Evolutionary conservation across 2,888 invertebrate genomes (phyloP), one percentile per base, ranked within the genome.

Genomic region (Crocallis elinguaria): DNA sequence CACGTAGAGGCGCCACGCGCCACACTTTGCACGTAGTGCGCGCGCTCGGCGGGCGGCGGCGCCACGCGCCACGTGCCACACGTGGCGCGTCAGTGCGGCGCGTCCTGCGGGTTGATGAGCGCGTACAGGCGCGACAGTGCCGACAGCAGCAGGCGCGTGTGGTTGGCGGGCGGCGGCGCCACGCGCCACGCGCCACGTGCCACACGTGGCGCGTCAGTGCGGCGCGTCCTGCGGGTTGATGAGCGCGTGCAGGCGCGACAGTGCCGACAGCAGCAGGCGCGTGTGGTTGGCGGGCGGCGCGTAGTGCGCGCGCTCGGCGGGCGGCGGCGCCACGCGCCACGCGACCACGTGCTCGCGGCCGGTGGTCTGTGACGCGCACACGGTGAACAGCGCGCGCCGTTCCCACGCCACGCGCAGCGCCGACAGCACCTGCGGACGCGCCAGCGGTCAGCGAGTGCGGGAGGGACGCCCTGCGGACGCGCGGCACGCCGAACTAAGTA

Each of bases 291-390:
- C 67, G 58, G 64, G 74, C 48, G 66, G 71, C 53, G 72, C 64
- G 79, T 75, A 77, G 71, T 81, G 71, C 42, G 66, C 51, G 8
- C 53, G 57, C 52, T 75, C 57, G 63, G 76, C 64, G 71, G 85
- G 85, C 25, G 87, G 84, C 43, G 86, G 80, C 13, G 75, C 23
- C 56, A 60, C 71, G 63, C 84, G 96, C 98, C 98, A 98, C 36
- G 97, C 95, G 48, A 98, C 96, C 55, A 97, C 97, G 88, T 98
- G 96, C 77, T 96, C 95, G 67, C 96, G 94, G 0, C 98, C 98
- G 0, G 98, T 98, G 0, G 98, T 98, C 52, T 95, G 94, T 0
- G 98, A 98, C 35, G 96, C 93, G 48, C 96, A 95, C 62, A 98
- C 95, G 0, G 96, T 95, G 89, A 98, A 98, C 66, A 97, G 94